phyloP scores from a whole-genome alignment of 2,113 vertebrate species.

The Amphiprion ocellaris region DNA sequence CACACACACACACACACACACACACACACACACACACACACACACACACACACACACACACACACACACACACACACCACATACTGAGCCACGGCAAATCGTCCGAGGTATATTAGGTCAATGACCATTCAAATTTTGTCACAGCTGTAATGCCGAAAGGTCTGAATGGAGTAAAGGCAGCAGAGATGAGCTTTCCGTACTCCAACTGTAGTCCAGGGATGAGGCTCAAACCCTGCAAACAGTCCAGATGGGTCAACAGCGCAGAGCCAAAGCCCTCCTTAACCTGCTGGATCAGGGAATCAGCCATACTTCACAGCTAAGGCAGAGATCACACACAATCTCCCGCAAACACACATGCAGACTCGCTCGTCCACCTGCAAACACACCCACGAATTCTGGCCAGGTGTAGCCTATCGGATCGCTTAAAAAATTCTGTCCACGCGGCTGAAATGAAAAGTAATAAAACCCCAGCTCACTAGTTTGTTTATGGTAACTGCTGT shows the following conservation, averaged over 20 bases:
- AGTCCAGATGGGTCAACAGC: slow-evolving; percentile 74
- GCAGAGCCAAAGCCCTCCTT: slow-evolving; percentile 77
- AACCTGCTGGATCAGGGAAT: slow-evolving; percentile 76
- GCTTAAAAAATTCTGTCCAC: slow-evolving; percentile 15
- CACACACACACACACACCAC: slow-evolving; percentile 1
- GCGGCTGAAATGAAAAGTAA: slow-evolving; percentile 16
- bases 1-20: neutral
- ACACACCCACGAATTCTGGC: slow-evolving; percentile 5
- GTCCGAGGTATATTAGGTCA: slow-evolving; percentile 37
- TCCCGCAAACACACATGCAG: slow-evolving; percentile 16
- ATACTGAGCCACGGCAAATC: slow-evolving; percentile 10
- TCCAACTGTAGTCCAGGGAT: slow-evolving; percentile 32
- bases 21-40: slow-evolving; percentile 9
- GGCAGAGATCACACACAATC: slow-evolving; percentile 48
- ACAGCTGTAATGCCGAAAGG: slow-evolving; percentile 41
- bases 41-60: slow-evolving; percentile 23
- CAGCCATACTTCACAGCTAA: slow-evolving; percentile 55
- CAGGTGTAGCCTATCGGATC: slow-evolving; percentile 33
- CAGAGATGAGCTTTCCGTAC: slow-evolving; percentile 26
- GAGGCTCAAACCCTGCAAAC: slow-evolving; percentile 56
- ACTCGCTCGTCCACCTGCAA: neutral
- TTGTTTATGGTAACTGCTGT: slow-evolving; percentile 42
- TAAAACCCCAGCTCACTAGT: slow-evolving; percentile 51
- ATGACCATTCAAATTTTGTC: slow-evolving; percentile 50
- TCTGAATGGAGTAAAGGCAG: slow-evolving; percentile 46